Percentiles rank a stretch among this genome's conserved stretches.
phyloP scores from a whole-genome alignment of 2,113 vertebrate species.

The Orientallactaga bullata region DNA sequence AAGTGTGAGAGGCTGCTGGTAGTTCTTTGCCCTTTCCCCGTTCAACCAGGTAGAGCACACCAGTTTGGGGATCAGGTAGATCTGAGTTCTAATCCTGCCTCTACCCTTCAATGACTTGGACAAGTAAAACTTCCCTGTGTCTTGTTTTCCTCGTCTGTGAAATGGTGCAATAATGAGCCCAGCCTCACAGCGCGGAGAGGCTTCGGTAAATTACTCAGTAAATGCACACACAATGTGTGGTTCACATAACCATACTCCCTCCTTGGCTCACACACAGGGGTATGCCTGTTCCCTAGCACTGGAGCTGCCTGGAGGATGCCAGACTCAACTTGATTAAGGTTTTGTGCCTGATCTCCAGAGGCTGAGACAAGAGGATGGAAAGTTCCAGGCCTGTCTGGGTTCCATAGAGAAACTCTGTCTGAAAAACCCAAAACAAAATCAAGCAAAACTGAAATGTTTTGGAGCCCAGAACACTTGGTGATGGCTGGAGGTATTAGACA shows the following conservation, averaged over 20 bases:
- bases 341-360: background rate
- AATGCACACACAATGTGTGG: background rate
- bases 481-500: background rate
- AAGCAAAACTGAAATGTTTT: too few species aligned
- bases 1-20: background rate
- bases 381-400: background rate
- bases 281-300: background rate
- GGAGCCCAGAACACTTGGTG: background rate
- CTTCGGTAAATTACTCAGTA: background rate
- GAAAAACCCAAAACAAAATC: background rate
- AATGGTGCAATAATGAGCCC: background rate
- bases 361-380: background rate
- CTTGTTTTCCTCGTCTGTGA: slow-evolving; percentile 49
- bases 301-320: background rate
- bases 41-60: background rate
- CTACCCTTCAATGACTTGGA: background rate
- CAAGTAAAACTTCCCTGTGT: background rate
- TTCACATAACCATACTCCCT: background rate
- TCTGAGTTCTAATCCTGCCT: slow-evolving; percentile 45
- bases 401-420: background rate
- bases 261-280: background rate
- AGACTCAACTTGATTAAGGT: background rate
- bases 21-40: background rate
- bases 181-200: background rate
- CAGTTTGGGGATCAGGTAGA: background rate